Evolutionary conservation across 2,888 invertebrate genomes (phyloP), one percentile per base, ranked within the genome.

Genomic region (Trilocha varians): DNA sequence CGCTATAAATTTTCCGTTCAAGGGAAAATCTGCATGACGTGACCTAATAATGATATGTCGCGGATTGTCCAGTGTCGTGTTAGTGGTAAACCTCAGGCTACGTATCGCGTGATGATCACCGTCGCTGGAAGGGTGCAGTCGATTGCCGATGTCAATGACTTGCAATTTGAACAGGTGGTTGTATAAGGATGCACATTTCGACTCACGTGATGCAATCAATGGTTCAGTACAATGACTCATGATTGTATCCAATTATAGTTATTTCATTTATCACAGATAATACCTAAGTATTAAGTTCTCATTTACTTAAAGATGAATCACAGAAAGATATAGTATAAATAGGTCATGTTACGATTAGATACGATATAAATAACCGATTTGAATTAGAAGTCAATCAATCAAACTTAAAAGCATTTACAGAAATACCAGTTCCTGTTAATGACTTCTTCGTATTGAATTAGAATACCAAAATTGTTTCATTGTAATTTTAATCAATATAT

Each of bases 91-190:
- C 58, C 56, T 59, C 61, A 51, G 52, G 73, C 59, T 48, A 34
- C 40, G 45, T 39, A 47, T 70, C 50, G 70, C 70, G 72, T 72
- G 71, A 53, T 32, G 16, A 5, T 25, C 32, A 16, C 44, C 34
- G 43, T 41, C 16, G 14, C 36, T 17, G 16, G 40, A 39, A 40
- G 43, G 16, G 42, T 49, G 50, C 18, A 50, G 44, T 34, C 39
- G 40, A 44, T 43, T 49, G 46, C 56, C 57, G 46, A 41, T 42
- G 15, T 39, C 13, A 48, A 46, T 38, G 41, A 44, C 40, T 11
- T 38, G 43, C 33, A 41, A 16, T 49, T 47, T 33, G 39, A 25
- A 39, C 41, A 49, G 43, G 39, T 42, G 25, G 16, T 45, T 48
- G 42, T 16, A 53, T 50, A 55, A 25, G 36, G 48, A 44, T 46